Percentiles rank a stretch among this genome's conserved stretches.
These are phyloP conservation scores for Dynastes tityus DNA, from an alignment of 2,888 invertebrate species.

Conservation along the genomic window DNA sequence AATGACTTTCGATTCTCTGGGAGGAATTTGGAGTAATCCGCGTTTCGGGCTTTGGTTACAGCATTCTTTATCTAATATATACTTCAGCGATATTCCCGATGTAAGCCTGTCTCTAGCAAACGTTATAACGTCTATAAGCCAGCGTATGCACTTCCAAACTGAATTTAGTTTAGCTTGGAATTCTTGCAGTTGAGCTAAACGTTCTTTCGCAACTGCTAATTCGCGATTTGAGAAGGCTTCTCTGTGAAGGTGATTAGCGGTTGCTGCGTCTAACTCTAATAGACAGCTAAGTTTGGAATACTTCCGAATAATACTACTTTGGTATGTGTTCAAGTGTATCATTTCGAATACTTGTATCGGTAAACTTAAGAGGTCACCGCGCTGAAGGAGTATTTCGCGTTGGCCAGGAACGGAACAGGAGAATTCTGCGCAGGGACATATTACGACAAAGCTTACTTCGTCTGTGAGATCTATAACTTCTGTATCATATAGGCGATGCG, in stretches of 20 bases:
- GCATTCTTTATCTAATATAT: slow-evolving; percentile 69
- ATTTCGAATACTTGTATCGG: slow-evolving; percentile 95
- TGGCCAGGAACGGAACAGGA: slow-evolving; percentile 94
- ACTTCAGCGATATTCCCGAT: slow-evolving; percentile 66
- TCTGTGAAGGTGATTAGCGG: slow-evolving; percentile 93
- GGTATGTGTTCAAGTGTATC: slow-evolving; percentile 97
- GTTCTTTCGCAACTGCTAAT: slow-evolving; percentile 88
- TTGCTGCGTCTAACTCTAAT: slow-evolving; percentile 91
- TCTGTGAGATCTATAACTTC: slow-evolving; percentile 94
- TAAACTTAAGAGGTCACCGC: slow-evolving; percentile 89
- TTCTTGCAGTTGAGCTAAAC: slow-evolving; percentile 86
- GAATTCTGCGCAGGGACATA: slow-evolving; percentile 93
- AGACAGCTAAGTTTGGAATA: slow-evolving; percentile 95
- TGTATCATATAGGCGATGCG: slow-evolving; percentile 90
- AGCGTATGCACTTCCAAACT: slow-evolving; percentile 95
- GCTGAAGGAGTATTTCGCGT: slow-evolving; percentile 87
- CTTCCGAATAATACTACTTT: slow-evolving; percentile 89
- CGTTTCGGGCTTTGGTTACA: slow-evolving; percentile 71
- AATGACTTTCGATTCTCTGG: slow-evolving; percentile 82
- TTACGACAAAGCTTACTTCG: slow-evolving; percentile 92
- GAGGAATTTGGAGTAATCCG: slow-evolving; percentile 78
- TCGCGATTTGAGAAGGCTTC: slow-evolving; percentile 96
- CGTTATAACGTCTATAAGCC: slow-evolving; percentile 96
- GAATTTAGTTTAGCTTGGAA: slow-evolving; percentile 89
- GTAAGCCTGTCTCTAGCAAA: slow-evolving; percentile 88